Percentiles rank a stretch among this genome's conserved stretches.
These are phyloP conservation scores for Pocillopora meandrina DNA, from an alignment of 92 coral and sea anemone species.

Conservation along the genomic window DNA sequence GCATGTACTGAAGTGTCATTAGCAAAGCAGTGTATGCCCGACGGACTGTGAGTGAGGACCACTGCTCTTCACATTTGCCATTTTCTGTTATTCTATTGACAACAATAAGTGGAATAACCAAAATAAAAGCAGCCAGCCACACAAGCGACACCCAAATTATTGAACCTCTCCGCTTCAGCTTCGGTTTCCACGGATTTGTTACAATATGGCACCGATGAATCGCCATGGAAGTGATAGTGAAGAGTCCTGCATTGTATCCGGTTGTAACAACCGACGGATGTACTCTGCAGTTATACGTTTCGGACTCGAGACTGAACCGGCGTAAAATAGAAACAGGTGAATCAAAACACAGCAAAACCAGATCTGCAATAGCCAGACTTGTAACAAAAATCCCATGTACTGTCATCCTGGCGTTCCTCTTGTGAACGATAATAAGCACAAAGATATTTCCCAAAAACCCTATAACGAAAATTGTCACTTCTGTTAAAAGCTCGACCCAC, in stretches of 20 bases:
- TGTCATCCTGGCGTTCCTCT: constrained; percentile 30
- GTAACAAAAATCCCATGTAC: constrained; percentile 62
- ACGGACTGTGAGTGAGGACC: constrained; percentile 51
- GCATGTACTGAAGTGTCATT: constrained; percentile 57
- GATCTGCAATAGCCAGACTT: constrained; percentile 60
- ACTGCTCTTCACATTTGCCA: constrained; percentile 51
- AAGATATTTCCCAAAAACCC: constrained; percentile 61
- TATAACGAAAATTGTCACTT: constrained; percentile 26
- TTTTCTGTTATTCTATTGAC: constrained; percentile 32
- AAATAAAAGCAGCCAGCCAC: constrained; percentile 54
- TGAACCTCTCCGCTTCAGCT: neutral
- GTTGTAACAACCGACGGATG: constrained; percentile 43
- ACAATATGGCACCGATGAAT: constrained; percentile 12
- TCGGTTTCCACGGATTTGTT: constrained; percentile 6
- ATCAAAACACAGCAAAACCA: constrained; percentile 45
- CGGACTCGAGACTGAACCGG: neutral
- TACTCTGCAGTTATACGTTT: constrained; percentile 45
- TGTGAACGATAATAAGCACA: constrained; percentile 39
- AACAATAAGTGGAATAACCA: constrained; percentile 59
- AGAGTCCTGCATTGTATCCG: constrained; percentile 45
- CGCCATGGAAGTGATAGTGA: constrained; percentile 28
- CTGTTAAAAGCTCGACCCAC: constrained; percentile 8
- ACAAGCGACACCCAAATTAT: constrained; percentile 45
- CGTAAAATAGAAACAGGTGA: constrained; percentile 42
- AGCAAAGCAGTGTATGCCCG: constrained; percentile 41